Base-by-base conservation (phyloP, 2,113 vertebrate species). In the Leucoraja erinaceus region DNA sequence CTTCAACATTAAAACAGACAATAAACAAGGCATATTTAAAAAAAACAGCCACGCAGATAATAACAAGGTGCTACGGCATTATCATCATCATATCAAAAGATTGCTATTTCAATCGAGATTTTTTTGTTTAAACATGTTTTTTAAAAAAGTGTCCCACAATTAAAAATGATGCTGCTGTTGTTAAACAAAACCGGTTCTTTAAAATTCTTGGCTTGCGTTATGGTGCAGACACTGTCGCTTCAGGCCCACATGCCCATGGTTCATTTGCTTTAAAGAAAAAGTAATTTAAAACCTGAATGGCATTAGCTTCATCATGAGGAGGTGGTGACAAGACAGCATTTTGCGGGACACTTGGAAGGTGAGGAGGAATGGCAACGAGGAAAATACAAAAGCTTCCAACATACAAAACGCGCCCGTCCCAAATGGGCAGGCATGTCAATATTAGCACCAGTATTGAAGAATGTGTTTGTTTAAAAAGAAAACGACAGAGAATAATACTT, bases 361-460 rank as follows among this genome's bases (percentile, higher is more conserved):
- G 3, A 47, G 63, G 33, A 72, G 33, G 54, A 72, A 25, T 61
- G 83, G 88, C 88, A 47, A 72, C 66, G 70, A 33, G 86, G 16
- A 68, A 66, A 70, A 20, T 31, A 33, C 68, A 91, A 91, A 54
- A 91, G 11, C 12, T 31, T 61, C 83, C 28, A 88, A 61, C 28
- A 0, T 91, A 12, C 72, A 68, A 72, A 54, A 91, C 33, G 38
- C 47, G 10, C 5, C 25, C 14, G 8, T 54, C 66, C 20, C 16
- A 68, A 70, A 38, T 38, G 7, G 90, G 16, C 20, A 91, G 68
- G 90, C 68, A 72, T 9, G 66, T 31, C 33, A 10, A 33, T 74
- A 25, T 74, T 91, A 91, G 90, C 90, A 91, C 90, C 90, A 74
- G 90, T 54, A 47, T 54, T 33, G 68, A 10, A 91, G 14, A 47